Base-by-base conservation (phyloP, 2,113 vertebrate genomes). In the Spilogale gracilis region DNA sequence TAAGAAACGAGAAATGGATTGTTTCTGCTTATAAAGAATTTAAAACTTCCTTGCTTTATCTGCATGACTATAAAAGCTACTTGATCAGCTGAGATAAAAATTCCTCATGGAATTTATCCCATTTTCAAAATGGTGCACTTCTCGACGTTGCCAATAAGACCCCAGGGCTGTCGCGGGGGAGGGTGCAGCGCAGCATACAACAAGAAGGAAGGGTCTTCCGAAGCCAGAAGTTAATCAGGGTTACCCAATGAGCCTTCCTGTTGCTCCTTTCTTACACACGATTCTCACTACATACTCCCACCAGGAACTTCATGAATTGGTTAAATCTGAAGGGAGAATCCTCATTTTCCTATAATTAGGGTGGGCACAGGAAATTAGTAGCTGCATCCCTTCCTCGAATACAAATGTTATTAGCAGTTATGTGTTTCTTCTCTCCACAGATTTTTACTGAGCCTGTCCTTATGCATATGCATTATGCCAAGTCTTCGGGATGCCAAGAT, bases 21-120 rank as follows among this genome's bases (percentile, higher is more conserved):
- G 8, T 82, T 89, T 73, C 91, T 96, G 69, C 92, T 91, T 90
- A 90, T 96, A 43, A 96, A 98, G 80, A 97, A 97, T 95, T 90
- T 76, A 96, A 54, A 52, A 80, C 90, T 97, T 97, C 69, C 74
- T 90, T 80, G 71, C 96, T 87, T 87, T 94, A 84, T 96, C 92
- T 90, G 23, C 61, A 61, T 25, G 20, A 9, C 92, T 67, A 23
- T 60, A 63, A 48, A 74, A 52, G 65, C 60, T 20, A n/a, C 71
- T 65, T 43, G 48, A 90, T 54, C 4, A 10, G 32, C 58, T 58
- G 32, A 86, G 48, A 89, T 71, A 78, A 94, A 97, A 91, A 85
- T 27, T 18, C 69, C 60, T 54, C 45, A 45, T 0, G 11, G 56
- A 96, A 95, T 45, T 12, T 61, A 21, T 48, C 45, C 30, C 38